Base-by-base conservation (phyloP, 2,797 vertebrate species). In the Gymnothorax reevesii region DNA sequence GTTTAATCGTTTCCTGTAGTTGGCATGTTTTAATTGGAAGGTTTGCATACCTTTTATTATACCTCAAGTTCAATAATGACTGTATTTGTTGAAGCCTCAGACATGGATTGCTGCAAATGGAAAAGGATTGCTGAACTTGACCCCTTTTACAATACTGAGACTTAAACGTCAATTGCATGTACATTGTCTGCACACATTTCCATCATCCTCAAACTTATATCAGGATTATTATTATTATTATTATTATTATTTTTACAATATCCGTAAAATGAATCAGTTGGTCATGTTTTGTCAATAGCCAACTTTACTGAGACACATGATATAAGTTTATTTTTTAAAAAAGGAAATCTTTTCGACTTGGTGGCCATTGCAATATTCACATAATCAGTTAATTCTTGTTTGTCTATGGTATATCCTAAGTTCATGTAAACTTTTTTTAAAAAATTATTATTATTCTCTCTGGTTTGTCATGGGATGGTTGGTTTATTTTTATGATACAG, bases 231-330 rank as follows among this genome's bases (percentile, higher is more conserved):
- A 25, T 66, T 66, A n/a, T 73, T 66, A n/a, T n/a, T n/a, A n/a
- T n/a, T n/a, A n/a, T 84, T 87, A 85, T 85, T 87, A 90, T 86
- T 91, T 57, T 86, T 62, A 10, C 22, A 92, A 69, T 84, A 87
- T 88, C 83, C 92, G 91, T 94, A 91, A 91, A 91, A 92, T 92
- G 88, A 91, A 92, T 92, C 92, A 93, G 92, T 90, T 92, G 87
- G 83, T 93, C 89, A 91, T 89, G 88, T 91, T 71, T 69, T 92
- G 93, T 93, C 90, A 91, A 86, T 94, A 94, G 93, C 91, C 91
- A 93, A 93, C 94, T 96, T 92, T 90, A 94, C 92, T 94, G 54
- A 71, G 91, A 95, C 93, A 91, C 91, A 92, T 93, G 93, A 92
- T 92, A 89, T 79, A 60, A 90, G 79, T 92, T 89, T 93, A 92